Percentiles rank a stretch among this genome's conserved stretches.
phyloP scores from a whole-genome alignment of 64 coral and sea anemone genomes.

The Montipora foliosa region DNA sequence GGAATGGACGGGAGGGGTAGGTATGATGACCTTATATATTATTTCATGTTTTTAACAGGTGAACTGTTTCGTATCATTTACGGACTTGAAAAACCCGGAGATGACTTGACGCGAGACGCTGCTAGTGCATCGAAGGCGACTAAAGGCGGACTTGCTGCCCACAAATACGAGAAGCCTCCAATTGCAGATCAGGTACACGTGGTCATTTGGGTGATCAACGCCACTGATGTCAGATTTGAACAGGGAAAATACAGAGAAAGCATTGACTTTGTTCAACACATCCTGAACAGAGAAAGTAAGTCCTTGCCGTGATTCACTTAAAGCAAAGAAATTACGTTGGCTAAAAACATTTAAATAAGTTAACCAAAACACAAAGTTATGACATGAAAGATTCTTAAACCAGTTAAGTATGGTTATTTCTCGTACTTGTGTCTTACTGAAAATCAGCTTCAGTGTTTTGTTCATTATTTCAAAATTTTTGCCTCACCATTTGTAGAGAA shows the following conservation, averaged over 20 bases:
- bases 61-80: constrained; percentile 73
- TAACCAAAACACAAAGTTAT: too few relatives aligned
- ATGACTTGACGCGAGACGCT: constrained; percentile 18
- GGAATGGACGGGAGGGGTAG: background rate
- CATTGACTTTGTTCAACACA: constrained; percentile 50
- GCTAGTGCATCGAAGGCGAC: background rate
- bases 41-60: background rate
- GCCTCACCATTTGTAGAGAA: too few relatives aligned
- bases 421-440: too few relatives aligned
- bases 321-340: too few relatives aligned
- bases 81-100: constrained; percentile 50
- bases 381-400: too few relatives aligned
- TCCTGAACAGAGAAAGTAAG: constrained; percentile 40
- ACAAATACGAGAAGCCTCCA: constrained; percentile 58
- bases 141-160: constrained; percentile 34
- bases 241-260: constrained; percentile 55
- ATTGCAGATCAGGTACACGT: constrained; percentile 50
- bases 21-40: background rate
- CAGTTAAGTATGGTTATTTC: too few relatives aligned
- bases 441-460: too few relatives aligned
- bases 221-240: constrained; percentile 61
- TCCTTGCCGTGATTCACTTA: background rate
- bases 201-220: constrained; percentile 74
- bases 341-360: too few relatives aligned
- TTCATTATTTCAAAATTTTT: too few relatives aligned